Percentiles rank a stretch among this genome's conserved stretches.
Conservation (phyloP, 1,140 invertebrate species). For the Drosophila oshimai region DNA sequence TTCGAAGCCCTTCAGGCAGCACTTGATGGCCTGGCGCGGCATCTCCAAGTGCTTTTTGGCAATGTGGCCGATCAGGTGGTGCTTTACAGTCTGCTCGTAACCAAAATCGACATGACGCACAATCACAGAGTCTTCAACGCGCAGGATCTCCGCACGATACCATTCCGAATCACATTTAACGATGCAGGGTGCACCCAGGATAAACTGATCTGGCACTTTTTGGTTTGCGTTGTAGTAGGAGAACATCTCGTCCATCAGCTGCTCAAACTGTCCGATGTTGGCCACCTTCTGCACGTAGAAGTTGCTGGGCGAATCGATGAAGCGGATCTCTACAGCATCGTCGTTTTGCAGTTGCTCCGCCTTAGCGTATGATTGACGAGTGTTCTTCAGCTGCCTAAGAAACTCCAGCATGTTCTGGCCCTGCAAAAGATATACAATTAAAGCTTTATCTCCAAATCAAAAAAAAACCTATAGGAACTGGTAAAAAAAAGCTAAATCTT, state of each 20-base stretch:
- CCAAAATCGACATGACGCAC: conserved; percentile 89
- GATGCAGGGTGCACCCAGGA: conserved; percentile 87
- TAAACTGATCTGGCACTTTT: conserved; percentile 83
- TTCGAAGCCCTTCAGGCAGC: conserved; percentile 83
- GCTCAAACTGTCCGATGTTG: conserved; percentile 84
- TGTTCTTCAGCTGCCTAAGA: conserved; percentile 83
- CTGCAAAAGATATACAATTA: conserved; percentile 11
- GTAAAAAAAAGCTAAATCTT: too few relatives aligned
- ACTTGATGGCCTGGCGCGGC: conserved; percentile 89
- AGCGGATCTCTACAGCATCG: conserved; percentile 86
- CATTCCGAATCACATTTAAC: conserved; percentile 90
- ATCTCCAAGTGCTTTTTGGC: conserved; percentile 86
- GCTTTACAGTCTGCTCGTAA: conserved; percentile 87
- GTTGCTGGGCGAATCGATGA: conserved; percentile 87
- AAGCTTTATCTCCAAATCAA: too few relatives aligned
- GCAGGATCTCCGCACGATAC: conserved; percentile 87
- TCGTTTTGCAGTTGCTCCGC: conserved; percentile 83
- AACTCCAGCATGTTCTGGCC: conserved; percentile 83
- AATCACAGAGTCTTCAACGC: conserved; percentile 63
- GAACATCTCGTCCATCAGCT: conserved; percentile 81
- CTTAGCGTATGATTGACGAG: conserved; percentile 83
- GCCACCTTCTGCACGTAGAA: conserved; percentile 88
- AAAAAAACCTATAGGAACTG: too few relatives aligned
- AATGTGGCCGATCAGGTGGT: conserved; percentile 85
- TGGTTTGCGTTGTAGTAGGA: conserved; percentile 75